phyloP scores from a whole-genome alignment of 2,113 vertebrate genomes.

The Myrmecobius fasciatus region DNA sequence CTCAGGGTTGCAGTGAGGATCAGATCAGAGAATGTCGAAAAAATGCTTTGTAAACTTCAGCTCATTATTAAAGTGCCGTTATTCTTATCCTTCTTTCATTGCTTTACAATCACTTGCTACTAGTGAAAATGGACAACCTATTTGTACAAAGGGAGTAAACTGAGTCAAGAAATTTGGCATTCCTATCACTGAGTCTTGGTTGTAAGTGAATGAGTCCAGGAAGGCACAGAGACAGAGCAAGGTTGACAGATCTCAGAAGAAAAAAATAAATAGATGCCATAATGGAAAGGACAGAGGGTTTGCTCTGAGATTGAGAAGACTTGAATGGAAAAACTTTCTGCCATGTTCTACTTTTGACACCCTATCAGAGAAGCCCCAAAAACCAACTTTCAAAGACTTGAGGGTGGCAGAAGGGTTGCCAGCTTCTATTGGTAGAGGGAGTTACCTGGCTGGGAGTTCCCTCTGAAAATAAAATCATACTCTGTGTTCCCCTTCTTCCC shows the following conservation, averaged over 20 bases:
- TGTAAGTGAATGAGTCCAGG: neutral
- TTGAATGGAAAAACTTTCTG: neutral
- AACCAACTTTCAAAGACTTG: neutral
- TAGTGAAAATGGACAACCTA: neutral
- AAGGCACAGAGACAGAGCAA: neutral
- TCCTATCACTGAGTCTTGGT: neutral
- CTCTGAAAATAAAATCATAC: neutral
- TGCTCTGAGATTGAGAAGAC: neutral
- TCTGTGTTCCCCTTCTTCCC: neutral
- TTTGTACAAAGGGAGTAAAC: neutral
- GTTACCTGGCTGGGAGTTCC: neutral
- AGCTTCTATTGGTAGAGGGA: neutral
- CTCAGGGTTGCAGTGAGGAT: neutral
- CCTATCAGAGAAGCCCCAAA: neutral
- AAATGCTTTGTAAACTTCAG: neutral
- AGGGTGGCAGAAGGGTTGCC: neutral
- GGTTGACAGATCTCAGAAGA: too few species aligned
- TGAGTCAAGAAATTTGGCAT: neutral
- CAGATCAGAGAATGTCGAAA: neutral
- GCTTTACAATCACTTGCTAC: neutral
- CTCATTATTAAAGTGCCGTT: neutral
- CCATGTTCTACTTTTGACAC: neutral
- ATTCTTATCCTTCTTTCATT: neutral
- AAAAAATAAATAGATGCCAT: neutral
- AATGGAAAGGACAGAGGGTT: neutral